Percentiles rank a stretch among this genome's conserved stretches.
phyloP scores from a whole-genome alignment of 2,113 vertebrate genomes.

The Cyprinodon tularosa region DNA sequence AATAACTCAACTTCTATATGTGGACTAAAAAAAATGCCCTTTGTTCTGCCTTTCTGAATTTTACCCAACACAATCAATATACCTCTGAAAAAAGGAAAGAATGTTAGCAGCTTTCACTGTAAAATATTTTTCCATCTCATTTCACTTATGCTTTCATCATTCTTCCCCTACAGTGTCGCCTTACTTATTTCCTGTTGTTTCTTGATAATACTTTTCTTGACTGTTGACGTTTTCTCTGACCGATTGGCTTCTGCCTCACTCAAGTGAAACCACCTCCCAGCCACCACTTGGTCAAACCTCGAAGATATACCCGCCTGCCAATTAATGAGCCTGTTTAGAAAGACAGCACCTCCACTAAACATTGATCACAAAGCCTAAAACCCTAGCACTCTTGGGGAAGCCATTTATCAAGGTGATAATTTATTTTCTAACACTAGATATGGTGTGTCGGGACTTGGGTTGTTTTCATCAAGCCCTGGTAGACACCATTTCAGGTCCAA shows the following conservation, averaged over 20 bases:
- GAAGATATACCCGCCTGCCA: slow-evolving; percentile 33
- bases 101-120: slow-evolving; percentile 12
- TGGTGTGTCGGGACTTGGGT: slow-evolving; percentile 43
- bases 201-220: slow-evolving; percentile 25
- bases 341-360: slow-evolving; percentile 63
- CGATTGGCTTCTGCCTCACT: slow-evolving; percentile 29
- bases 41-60: slow-evolving; percentile 46
- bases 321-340: slow-evolving; percentile 73
- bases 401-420: slow-evolving; percentile 78
- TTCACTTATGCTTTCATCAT: slow-evolving; percentile 27
- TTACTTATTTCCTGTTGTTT: slow-evolving; percentile 18
- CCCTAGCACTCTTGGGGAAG: slow-evolving; percentile 63
- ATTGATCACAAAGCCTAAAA: slow-evolving; percentile 70
- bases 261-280: slow-evolving; percentile 27
- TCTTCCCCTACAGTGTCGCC: slow-evolving; percentile 23
- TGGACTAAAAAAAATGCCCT: slow-evolving; percentile 28
- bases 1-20: slow-evolving; percentile 52
- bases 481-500: slow-evolving; percentile 49
- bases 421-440: slow-evolving; percentile 69
- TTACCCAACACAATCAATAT: slow-evolving; percentile 53
- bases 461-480: slow-evolving; percentile 40
- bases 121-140: slow-evolving; percentile 25
- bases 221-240: slow-evolving; percentile 29
- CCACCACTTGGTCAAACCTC: slow-evolving; percentile 33
- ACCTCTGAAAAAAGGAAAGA: background rate